phyloP scores from a whole-genome alignment of 2,113 vertebrate genomes.

The Gadus chalcogrammus region DNA sequence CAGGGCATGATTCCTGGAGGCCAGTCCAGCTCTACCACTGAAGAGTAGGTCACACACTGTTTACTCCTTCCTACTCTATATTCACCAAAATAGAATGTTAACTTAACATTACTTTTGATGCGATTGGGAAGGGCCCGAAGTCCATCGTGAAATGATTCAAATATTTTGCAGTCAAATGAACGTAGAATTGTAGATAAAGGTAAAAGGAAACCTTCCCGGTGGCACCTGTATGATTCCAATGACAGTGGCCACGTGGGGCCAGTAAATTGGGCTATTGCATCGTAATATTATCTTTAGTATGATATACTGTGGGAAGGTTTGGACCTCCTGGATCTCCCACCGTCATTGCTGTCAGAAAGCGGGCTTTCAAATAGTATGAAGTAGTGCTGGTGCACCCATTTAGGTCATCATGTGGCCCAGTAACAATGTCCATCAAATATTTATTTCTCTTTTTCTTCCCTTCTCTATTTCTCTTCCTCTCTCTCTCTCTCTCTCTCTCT shows the following conservation, averaged over 20 bases:
- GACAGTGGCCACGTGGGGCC: constrained; percentile 23
- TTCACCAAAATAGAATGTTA: no score
- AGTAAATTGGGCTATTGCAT: constrained; percentile 18
- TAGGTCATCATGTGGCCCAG: neutral
- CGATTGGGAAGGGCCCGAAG: no score
- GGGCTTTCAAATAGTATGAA: neutral
- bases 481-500: constrained; percentile 1
- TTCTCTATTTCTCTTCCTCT: neutral
- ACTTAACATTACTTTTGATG: no score
- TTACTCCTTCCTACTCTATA: neutral
- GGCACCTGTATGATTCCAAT: neutral
- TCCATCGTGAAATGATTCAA: no score
- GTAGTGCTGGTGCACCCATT: neutral
- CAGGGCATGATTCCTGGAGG: constrained; percentile 69
- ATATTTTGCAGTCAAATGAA: no score
- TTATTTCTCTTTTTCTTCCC: neutral
- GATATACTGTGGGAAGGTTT: neutral
- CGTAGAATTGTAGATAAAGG: neutral
- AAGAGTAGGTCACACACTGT: constrained; percentile 56
- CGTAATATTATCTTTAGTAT: no score
- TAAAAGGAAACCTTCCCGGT: neutral
- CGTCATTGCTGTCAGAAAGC: neutral
- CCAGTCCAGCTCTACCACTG: constrained; percentile 63
- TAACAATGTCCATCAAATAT: constrained; percentile 14
- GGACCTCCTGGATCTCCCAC: constrained; percentile 51